phyloP scores from a whole-genome alignment of 2,113 vertebrate genomes.

The Callipepla californica region DNA sequence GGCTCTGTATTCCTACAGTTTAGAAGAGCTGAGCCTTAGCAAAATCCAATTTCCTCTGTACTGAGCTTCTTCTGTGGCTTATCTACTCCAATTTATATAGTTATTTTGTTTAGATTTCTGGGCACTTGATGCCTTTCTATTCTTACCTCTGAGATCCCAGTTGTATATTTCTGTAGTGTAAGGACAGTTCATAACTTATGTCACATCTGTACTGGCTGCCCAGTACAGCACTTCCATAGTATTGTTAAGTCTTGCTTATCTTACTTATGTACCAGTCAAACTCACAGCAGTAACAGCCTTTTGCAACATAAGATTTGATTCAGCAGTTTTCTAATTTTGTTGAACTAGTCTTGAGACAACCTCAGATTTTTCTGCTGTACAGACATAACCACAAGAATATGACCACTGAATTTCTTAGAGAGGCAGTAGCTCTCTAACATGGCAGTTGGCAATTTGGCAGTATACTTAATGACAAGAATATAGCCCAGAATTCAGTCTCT shows the following conservation, averaged over 20 bases:
- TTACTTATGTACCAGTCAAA: neutral
- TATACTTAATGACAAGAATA: neutral
- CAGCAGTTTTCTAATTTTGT: neutral
- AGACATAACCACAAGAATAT: neutral
- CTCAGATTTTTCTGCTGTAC: neutral
- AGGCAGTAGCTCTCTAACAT: neutral
- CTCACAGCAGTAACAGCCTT: neutral
- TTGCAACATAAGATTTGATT: neutral
- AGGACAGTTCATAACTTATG: neutral
- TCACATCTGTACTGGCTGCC: neutral
- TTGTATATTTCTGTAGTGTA: neutral
- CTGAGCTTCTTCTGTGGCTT: neutral
- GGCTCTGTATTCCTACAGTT: neutral
- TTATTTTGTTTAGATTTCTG: neutral
- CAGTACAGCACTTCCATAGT: accelerated
- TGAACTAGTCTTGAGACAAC: neutral
- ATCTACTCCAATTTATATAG: neutral
- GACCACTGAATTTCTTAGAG: neutral
- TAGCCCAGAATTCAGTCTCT: neutral
- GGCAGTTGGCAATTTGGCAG: neutral
- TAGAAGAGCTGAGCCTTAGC: neutral
- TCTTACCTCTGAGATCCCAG: neutral
- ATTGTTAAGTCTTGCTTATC: neutral
- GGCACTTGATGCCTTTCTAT: neutral
- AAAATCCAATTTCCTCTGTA: neutral